Conservation (phyloP, 2,888 invertebrate genomes). For the Chrysolina haemoptera region DNA sequence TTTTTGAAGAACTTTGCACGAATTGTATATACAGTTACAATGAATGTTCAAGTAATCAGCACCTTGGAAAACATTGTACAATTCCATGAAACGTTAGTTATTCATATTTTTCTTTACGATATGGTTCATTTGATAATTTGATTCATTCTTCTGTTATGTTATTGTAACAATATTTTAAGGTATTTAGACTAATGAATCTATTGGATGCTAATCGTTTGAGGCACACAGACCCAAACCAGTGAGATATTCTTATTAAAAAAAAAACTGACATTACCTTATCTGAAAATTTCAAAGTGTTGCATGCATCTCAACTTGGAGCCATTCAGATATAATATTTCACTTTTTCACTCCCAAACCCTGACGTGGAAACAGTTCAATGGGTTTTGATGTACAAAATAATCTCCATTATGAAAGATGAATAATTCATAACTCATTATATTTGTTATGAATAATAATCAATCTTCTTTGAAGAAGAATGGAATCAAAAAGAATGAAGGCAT, state of each 20-base stretch:
- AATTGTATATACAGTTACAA: neutral
- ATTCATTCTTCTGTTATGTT: conserved; percentile 3
- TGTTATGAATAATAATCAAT: neutral
- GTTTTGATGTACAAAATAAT: neutral
- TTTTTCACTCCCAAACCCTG: neutral
- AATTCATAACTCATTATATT: neutral
- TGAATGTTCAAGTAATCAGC: neutral
- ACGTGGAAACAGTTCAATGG: neutral
- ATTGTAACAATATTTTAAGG: neutral
- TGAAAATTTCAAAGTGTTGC: conserved; percentile 11
- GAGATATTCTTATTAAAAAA: conserved; percentile 6
- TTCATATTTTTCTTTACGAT: neutral
- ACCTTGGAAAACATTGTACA: neutral
- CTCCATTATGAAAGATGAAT: neutral
- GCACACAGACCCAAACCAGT: neutral
- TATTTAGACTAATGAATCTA: neutral
- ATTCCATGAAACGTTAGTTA: conserved; percentile 7
- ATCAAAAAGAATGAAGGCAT: neutral
- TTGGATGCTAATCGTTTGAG: conserved; percentile 8
- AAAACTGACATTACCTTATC: conserved; percentile 12
- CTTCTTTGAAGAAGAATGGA: conserved; percentile 4
- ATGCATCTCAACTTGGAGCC: neutral
- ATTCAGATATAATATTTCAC: neutral
- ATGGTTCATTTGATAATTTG: neutral
- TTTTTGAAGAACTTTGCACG: neutral